Conservation (phyloP, 1,140 invertebrate species). For the Tenebrio molitor region DNA sequence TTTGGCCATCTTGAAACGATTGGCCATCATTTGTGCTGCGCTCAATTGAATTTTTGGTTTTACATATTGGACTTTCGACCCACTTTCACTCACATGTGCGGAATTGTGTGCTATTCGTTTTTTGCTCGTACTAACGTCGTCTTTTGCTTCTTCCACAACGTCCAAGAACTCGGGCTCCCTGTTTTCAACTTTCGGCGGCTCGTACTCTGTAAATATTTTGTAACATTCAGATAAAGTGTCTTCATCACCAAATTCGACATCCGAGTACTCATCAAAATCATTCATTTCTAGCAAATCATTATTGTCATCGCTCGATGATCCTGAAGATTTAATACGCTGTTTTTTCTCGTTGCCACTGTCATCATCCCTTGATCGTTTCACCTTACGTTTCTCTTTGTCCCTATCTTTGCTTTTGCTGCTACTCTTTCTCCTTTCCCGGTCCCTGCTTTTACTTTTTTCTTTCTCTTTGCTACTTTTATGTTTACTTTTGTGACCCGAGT, state of each 20-base stretch:
- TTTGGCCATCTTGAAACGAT: slow-evolving; percentile 62
- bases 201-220: slow-evolving; percentile 77
- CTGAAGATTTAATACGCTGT: slow-evolving; percentile 46
- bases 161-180: not conserved
- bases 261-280: slow-evolving; percentile 57
- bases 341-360: slow-evolving; percentile 38
- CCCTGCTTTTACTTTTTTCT: slow-evolving; percentile 48
- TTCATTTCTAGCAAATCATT: slow-evolving; percentile 7
- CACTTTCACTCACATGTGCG: slow-evolving; percentile 61
- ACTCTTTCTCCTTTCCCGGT: slow-evolving; percentile 49
- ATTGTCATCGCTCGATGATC: slow-evolving; percentile 16
- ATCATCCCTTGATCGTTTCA: slow-evolving; percentile 31
- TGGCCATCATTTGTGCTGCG: slow-evolving; percentile 58
- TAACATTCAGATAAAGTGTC: slow-evolving; percentile 76
- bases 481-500: slow-evolving; percentile 23
- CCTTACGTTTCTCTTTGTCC: slow-evolving; percentile 48
- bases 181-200: slow-evolving; percentile 57
- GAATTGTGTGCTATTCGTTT: slow-evolving; percentile 67
- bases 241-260: slow-evolving; percentile 60
- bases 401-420: slow-evolving; percentile 57
- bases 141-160: slow-evolving; percentile 23
- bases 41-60: slow-evolving; percentile 56
- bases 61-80: slow-evolving; percentile 41
- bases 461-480: slow-evolving; percentile 52
- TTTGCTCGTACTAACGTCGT: slow-evolving; percentile 60